These are phyloP conservation scores for Lasioglossum villosulum DNA, from an alignment of 2,888 invertebrate genomes.

Conservation along the genomic window DNA sequence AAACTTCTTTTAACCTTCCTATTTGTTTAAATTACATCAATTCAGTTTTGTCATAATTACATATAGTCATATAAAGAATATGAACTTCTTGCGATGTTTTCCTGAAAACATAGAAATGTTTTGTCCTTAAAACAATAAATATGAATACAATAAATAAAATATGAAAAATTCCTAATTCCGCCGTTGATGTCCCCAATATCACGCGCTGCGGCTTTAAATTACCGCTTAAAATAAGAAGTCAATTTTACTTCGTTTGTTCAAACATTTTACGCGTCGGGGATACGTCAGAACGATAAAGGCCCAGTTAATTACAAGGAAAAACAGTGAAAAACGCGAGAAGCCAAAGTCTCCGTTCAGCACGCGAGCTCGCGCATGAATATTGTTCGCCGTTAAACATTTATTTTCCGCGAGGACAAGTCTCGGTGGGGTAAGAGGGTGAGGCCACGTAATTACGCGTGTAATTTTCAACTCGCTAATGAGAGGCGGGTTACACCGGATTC, in stretches of 20 bases:
- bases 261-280: neutral
- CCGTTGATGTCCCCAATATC: neutral
- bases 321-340: neutral
- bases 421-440: neutral
- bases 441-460: conserved; percentile 39
- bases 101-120: neutral
- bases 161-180: neutral
- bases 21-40: too few relatives aligned
- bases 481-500: neutral
- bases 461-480: conserved; percentile 48
- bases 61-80: too few relatives aligned
- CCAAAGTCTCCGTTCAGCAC: neutral
- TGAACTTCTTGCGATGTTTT: neutral
- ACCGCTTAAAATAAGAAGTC: neutral
- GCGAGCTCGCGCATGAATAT: neutral
- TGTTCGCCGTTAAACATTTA: neutral
- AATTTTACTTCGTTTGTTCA: neutral
- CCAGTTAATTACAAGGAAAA: neutral
- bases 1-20: too few relatives aligned
- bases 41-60: too few relatives aligned
- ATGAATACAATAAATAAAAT: too few relatives aligned
- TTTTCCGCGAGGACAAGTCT: neutral
- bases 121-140: too few relatives aligned
- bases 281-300: neutral
- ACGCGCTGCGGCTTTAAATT: neutral